A percentile compares a stretch with the other conserved stretches of the same genome.
Evolutionary conservation across 2,888 invertebrate species (phyloP).

Genomic region (Alentia gelatinosa): DNA sequence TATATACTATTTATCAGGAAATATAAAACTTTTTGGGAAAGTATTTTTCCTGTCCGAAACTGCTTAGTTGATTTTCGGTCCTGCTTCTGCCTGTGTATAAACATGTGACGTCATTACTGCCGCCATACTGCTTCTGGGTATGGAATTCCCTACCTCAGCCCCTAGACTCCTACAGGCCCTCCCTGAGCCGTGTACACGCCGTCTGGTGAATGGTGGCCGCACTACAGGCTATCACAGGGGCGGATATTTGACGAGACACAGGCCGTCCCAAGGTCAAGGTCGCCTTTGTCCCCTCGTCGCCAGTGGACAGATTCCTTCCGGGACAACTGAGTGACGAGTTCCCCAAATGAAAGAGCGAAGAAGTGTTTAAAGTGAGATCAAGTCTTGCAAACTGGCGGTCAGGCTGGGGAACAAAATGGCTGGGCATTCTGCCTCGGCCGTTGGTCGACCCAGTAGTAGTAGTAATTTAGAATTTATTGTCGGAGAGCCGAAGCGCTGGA

Average conservation of each 20-base stretch:
- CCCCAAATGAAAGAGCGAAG: background rate
- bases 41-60: no score
- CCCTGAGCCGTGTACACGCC: no score
- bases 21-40: no score
- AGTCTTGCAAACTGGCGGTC: slow-evolving; percentile 33
- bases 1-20: no score
- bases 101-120: no score
- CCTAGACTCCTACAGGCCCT: no score
- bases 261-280: slow-evolving; percentile 34
- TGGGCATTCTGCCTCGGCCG: slow-evolving; percentile 28
- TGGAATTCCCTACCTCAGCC: no score
- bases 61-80: no score
- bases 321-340: background rate
- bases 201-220: no score
- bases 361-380: background rate
- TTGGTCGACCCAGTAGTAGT: background rate
- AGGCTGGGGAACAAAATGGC: slow-evolving; percentile 52
- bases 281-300: slow-evolving; percentile 22
- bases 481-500: slow-evolving; percentile 68
- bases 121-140: no score
- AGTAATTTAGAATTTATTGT: slow-evolving; percentile 61
- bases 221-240: background rate
- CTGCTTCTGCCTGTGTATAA: no score
- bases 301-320: slow-evolving; percentile 3
- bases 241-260: background rate